Evolutionary conservation across 2,888 invertebrate genomes (phyloP).

Genomic region (Hemicrepidius hirtus): DNA sequence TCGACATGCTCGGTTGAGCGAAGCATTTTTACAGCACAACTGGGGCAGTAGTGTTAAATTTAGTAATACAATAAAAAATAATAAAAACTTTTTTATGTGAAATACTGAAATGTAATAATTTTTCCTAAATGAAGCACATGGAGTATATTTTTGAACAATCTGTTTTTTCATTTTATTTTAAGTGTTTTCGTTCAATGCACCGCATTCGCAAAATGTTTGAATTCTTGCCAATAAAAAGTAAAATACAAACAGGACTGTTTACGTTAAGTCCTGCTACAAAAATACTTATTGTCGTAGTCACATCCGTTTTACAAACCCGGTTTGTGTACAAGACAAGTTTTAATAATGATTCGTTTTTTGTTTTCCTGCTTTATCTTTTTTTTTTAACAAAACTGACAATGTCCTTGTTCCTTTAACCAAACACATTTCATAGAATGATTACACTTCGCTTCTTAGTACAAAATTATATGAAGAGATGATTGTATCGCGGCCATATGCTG

Average conservation of each 20-base stretch:
- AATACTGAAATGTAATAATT: neutral
- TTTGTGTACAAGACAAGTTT: constrained; percentile 10
- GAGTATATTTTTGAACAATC: neutral
- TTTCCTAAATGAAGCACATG: constrained; percentile 13
- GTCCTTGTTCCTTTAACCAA: constrained; percentile 1
- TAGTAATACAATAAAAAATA: constrained; percentile 13
- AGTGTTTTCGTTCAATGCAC: constrained; percentile 18
- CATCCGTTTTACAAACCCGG: constrained; percentile 9
- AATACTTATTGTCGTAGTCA: constrained; percentile 32
- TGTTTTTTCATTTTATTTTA: constrained; percentile 19
- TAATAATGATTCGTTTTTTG: neutral
- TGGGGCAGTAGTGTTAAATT: constrained; percentile 47
- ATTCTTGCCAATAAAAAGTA: constrained; percentile 14
- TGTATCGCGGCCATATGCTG: constrained; percentile 18
- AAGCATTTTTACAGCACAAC: constrained; percentile 35
- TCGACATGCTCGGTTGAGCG: constrained; percentile 41
- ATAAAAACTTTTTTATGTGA: neutral
- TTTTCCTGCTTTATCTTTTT: neutral
- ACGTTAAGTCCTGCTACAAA: constrained; percentile 29
- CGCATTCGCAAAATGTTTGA: constrained; percentile 30
- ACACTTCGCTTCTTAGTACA: neutral
- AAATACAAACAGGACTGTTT: constrained; percentile 22
- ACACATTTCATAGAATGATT: neutral
- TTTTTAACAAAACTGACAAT: neutral
- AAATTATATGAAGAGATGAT: constrained; percentile 7